phyloP scores from a whole-genome alignment of 2,888 invertebrate genomes.

The Ornithoptera priamus region DNA sequence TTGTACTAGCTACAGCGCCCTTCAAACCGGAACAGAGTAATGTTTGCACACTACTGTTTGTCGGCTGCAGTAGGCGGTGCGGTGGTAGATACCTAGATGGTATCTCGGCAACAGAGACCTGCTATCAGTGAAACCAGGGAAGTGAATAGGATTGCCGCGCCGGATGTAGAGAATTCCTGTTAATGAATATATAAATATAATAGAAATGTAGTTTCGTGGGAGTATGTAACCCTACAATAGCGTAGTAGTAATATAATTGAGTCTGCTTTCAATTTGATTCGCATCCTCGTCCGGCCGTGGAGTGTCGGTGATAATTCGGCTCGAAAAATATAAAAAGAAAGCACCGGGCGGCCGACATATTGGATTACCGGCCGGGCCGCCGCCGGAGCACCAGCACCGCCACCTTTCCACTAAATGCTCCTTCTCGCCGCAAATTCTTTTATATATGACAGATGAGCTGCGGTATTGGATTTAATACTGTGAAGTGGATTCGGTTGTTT shows the following conservation, averaged over 20 bases:
- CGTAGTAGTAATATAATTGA: conserved; percentile 73
- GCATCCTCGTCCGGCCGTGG: conserved; percentile 67
- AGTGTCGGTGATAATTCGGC: conserved; percentile 78
- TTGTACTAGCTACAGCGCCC: no score
- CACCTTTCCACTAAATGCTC: conserved; percentile 38
- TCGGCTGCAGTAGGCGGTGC: no score
- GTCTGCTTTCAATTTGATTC: conserved; percentile 80
- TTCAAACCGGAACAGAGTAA: no score
- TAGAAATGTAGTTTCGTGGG: not conserved
- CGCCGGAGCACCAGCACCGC: conserved; percentile 31
- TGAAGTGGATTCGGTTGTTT: conserved; percentile 25
- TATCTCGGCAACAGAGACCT: no score
- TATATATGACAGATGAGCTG: conserved; percentile 27
- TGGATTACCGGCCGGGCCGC: conserved; percentile 60
- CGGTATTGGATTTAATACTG: conserved; percentile 29
- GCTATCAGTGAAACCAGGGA: no score
- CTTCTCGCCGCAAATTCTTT: conserved; percentile 40
- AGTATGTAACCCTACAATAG: conserved; percentile 57
- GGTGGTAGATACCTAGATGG: no score
- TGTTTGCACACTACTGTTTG: no score
- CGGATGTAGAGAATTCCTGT: no score
- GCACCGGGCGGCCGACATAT: conserved; percentile 71
- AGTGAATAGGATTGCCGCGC: no score
- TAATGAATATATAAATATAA: not conserved
- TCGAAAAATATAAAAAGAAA: conserved; percentile 78